Evolutionary conservation across 2,113 vertebrate genomes (phyloP).

Genomic region (Romanogobio albipinnatus): DNA sequence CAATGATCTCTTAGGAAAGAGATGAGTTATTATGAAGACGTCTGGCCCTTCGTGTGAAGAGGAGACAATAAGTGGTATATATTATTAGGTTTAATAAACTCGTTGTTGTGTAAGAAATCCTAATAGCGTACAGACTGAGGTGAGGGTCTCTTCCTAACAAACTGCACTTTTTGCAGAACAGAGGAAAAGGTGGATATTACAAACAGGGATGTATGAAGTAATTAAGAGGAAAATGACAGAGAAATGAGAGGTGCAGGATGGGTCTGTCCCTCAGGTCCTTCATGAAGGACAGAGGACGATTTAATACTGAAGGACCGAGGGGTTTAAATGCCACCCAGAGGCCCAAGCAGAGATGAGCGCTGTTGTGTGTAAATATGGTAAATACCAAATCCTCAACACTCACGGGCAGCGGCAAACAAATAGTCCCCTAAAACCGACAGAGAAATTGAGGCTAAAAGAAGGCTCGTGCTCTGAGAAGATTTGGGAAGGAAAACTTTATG

Average conservation of each 20-base stretch:
- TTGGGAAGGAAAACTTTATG: background rate
- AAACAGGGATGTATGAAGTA: slow-evolving; percentile 11
- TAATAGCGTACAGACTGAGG: background rate
- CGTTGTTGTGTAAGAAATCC: background rate
- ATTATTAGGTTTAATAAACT: slow-evolving; percentile 2
- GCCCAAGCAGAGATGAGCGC: slow-evolving; percentile 15
- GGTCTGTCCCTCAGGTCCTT: slow-evolving; percentile 19
- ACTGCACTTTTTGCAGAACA: background rate
- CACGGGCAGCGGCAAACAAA: slow-evolving; percentile 22
- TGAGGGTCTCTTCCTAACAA: background rate
- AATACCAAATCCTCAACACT: slow-evolving; percentile 34
- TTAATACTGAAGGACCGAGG: slow-evolving; percentile 31
- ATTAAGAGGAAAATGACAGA: slow-evolving; percentile 48
- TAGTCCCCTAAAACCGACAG: background rate
- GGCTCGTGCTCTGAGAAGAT: background rate
- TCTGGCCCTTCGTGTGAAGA: background rate
- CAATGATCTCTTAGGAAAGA: slow-evolving; percentile 5
- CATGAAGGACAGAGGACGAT: slow-evolving; percentile 36
- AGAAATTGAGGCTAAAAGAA: background rate
- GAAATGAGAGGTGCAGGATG: slow-evolving; percentile 35
- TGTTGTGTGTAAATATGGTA: slow-evolving; percentile 40
- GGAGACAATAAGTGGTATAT: background rate
- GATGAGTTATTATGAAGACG: background rate
- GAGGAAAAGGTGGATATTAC: slow-evolving; percentile 29
- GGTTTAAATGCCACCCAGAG: slow-evolving; percentile 52